Base-by-base conservation (phyloP, 2,888 invertebrate species). In the Gibbula magus region DNA sequence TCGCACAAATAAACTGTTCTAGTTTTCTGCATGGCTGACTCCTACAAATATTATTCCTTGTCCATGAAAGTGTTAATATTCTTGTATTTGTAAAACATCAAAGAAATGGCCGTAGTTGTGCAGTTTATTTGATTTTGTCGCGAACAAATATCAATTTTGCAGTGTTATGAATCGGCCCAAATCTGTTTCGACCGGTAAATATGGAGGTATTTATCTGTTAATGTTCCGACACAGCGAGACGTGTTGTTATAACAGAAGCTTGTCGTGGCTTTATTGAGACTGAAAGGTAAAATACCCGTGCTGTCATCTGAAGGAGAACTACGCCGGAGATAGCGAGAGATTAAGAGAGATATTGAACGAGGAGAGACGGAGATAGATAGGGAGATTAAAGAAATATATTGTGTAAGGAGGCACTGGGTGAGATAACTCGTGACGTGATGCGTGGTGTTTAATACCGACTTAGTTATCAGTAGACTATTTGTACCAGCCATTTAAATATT, bases 131-230 rank as follows among this genome's bases (percentile, higher is more conserved):
- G 61, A 29, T 61, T 61, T 61, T 29, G 61, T 25, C 25, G 61
- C 25, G 61, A 61, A 29, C 29, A 61, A 61, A 61, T 61, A 61
- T 61, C 61, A 61, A 61, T 61, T 61, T 61, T 61, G 61, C 61
- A 61, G 29, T 61, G 25, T 18, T 29, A 29, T 61, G 61, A 61
- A 61, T 61, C 13, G 18, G 29, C 61, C 61, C 29, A 61, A 61
- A 3, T 29, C 61, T 29, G 13, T 13, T 61, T 61, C 4, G 25
- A 25, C 29, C 61, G 61, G 61, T 61, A 61, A 61, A 61, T 61
- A 61, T 25, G 16, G 25, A 3, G 2, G 61, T 61, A 61, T 61
- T 61, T 61, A 61, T 61, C 61, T 61, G 61, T 61, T 61, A 61
- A 61, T 61, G 61, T 61, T 29, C 8, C 18, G 61, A 13, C 29